Conservation (phyloP, 2,113 vertebrate genomes). For the Dicaeum eximium region DNA sequence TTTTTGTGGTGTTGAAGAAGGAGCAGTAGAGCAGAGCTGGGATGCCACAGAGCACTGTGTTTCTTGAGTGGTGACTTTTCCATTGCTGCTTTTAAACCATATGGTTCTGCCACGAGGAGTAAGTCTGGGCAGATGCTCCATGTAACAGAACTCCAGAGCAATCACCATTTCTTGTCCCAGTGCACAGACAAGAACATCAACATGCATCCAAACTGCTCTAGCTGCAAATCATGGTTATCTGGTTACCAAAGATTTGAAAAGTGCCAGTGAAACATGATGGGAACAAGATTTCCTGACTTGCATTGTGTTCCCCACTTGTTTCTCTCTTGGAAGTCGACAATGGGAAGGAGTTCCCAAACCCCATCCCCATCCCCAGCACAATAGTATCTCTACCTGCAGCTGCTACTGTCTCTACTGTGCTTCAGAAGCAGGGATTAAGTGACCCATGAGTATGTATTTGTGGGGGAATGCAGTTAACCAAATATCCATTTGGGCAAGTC, state of each 20-base stretch:
- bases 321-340: neutral
- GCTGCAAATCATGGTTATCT: neutral
- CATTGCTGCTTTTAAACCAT: neutral
- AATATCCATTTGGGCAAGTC: neutral
- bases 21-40: neutral
- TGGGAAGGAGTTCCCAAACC: neutral
- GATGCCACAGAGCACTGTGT: neutral
- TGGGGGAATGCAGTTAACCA: neutral
- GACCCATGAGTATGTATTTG: neutral
- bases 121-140: neutral
- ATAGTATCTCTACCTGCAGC: neutral
- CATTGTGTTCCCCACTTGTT: accelerated
- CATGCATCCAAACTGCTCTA: neutral
- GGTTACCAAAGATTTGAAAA: neutral
- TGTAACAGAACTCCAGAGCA: neutral
- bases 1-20: neutral
- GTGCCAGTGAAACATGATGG: neutral
- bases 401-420: neutral
- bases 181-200: neutral
- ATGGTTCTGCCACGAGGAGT: neutral
- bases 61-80: neutral
- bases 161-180: neutral
- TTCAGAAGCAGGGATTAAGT: neutral
- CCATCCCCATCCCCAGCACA: neutral
- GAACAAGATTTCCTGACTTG: neutral